Percentiles rank a stretch among this genome's conserved stretches.
phyloP scores from a whole-genome alignment of 2,113 vertebrate species.

The Okapia johnstoni region DNA sequence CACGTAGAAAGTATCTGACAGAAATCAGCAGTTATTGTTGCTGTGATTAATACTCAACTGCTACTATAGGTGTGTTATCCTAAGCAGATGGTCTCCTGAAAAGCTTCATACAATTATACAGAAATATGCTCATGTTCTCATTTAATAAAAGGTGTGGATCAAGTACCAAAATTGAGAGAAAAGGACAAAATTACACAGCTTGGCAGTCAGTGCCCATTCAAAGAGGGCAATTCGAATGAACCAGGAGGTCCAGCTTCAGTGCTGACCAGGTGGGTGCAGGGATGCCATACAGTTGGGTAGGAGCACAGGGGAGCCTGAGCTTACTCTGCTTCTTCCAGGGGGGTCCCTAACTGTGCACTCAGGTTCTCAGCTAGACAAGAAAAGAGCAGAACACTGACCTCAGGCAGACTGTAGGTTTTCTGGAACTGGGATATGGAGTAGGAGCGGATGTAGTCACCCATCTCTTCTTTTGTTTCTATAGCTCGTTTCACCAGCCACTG shows the following conservation, averaged over 20 bases:
- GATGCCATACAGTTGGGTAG: rapidly evolving
- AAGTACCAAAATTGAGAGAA: background rate
- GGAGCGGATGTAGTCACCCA: constrained; percentile 95
- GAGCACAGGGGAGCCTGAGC: background rate
- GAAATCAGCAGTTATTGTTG: background rate
- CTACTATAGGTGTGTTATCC: background rate
- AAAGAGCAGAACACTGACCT: constrained; percentile 82
- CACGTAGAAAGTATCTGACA: background rate
- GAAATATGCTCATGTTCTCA: background rate
- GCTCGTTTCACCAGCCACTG: constrained; percentile 98
- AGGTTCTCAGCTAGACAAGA: background rate
- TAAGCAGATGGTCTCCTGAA: background rate
- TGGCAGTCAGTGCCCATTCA: background rate
- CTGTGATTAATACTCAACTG: background rate
- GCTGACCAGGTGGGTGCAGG: background rate
- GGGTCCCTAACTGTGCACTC: background rate
- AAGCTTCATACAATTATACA: background rate
- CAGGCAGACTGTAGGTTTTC: constrained; percentile 91
- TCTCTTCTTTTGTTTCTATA: constrained; percentile 97
- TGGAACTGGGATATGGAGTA: constrained; percentile 97
- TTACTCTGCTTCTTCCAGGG: background rate
- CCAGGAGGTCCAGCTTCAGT: background rate
- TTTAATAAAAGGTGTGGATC: background rate
- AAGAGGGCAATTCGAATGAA: background rate
- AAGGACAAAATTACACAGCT: background rate